Base-by-base conservation (phyloP, 2,113 vertebrate genomes). In the Ophiodon elongatus region DNA sequence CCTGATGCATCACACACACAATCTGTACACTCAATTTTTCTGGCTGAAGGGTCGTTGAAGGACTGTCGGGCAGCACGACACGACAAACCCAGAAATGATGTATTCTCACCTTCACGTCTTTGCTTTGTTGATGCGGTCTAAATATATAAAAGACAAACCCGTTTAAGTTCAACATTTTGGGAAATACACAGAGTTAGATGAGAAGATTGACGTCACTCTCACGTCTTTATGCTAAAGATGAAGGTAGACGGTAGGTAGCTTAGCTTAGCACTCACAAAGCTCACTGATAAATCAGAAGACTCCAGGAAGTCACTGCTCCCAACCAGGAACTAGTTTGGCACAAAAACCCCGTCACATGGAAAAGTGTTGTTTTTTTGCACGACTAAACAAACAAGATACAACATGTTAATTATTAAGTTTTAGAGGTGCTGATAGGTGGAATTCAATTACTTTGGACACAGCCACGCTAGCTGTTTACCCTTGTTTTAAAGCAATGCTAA, bases 21-120 rank as follows among this genome's bases (percentile, higher is more conserved):
- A 37, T 70, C 81, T 27, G 37, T 35, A 52, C 43, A 54, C 68
- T 37, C 35, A 8, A 2, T 15, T 23, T 67, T 67, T 52, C 78
- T 29, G 29, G 47, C 71, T 80, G 72, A 73, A 70, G 23, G 68
- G 13, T 59, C 1, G 39, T 62, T 83, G 73, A 10, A 54, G 70
- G 31, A 19, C 14, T 33, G 17, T 56, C 50, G 6, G 76, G 79
- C 67, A 63, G 66, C 74, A 47, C 11, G 63, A 83, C 64, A 79
- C n/a, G 27, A 74, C 10, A 50, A 65, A 80, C 54, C 68, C 33
- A 1, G 19, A 64, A 23, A 8, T 29, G 5, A 68, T 9, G 17
- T 31, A n/a, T 29, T 79, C 89, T 88, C 84, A 93, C 93, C 89
- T 93, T 37, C 33, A 60, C 75, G 75, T 74, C 85, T 85, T 76